Base-by-base conservation (phyloP, 2,888 invertebrate species). In the Calameuta pallipes region DNA sequence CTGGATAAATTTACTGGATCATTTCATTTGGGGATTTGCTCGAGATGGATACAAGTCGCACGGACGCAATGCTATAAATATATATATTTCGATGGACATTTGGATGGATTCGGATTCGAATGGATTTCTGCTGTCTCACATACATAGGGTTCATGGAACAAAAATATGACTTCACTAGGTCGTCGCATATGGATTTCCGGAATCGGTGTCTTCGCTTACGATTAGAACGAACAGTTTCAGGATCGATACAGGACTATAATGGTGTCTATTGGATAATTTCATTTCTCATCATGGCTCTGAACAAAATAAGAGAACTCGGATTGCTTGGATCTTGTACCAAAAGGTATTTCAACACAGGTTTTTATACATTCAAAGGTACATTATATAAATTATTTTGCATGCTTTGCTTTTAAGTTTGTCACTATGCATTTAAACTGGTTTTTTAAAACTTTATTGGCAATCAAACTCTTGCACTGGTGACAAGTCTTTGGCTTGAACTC, bases 271-370 rank as follows among this genome's bases (percentile, higher is more conserved):
- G 78, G 78, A 78, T 76, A 78, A 71, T 73, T 36, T 41, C 68
- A 82, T 75, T 36, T 41, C 73, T 84, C 82, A 80, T 83, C 82
- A 82, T 78, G 83, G 85, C 78, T 77, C 73, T 78, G 82, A 80
- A 78, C 81, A 81, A 82, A 77, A 75, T 79, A 79, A 73, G 81
- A 79, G 80, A 75, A 74, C 81, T 82, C 80, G 76, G 41, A 41
- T 41, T 15, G 41, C 41, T 41, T 41, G 6, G 15, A 41, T 15
- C 15, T 41, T 41, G 6, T 41, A 41, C 79, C 80, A 70, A 83
- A 84, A 86, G 85, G 86, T 86, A 85, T 86, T 85, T 86, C 79
- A 80, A 80, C 76, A 81, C 41, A 34, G 70, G 82, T 85, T 86
- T 85, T 79, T 83, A 83, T 80, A 41, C 0, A 41, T 15, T 41